A percentile compares a stretch with the other conserved stretches of the same genome.
These are phyloP conservation scores for Bradynema listronoti DNA, from an alignment of 1,140 invertebrate genomes.

Conservation along the genomic window DNA sequence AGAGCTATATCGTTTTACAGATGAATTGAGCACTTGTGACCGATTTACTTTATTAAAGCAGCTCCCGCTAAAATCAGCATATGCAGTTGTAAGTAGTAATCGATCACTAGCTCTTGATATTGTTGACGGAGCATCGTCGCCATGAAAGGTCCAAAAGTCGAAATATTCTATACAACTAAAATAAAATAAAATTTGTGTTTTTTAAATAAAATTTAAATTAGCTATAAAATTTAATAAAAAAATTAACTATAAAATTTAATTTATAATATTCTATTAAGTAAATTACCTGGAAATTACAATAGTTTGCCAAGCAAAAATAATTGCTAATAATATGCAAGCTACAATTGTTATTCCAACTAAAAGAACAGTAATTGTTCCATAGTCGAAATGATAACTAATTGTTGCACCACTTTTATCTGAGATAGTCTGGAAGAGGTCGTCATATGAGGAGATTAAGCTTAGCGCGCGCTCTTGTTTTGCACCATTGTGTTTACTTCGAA, in stretches of 20 bases:
- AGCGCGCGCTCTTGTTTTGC: conserved; percentile 9
- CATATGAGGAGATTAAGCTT: conserved; percentile 19
- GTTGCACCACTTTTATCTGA: background rate
- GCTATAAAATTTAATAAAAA: conserved; percentile 13
- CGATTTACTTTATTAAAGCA: too few species aligned
- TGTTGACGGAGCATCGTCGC: too few species aligned
- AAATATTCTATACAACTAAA: conserved; percentile 39
- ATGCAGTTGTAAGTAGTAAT: too few species aligned
- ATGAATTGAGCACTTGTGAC: too few species aligned
- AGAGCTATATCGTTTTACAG: too few species aligned
- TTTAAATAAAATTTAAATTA: background rate
- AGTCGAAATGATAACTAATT: too few species aligned
- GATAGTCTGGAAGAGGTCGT: conserved; percentile 18
- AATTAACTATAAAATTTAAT: too few species aligned
- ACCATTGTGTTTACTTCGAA: background rate
- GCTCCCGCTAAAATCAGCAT: too few species aligned
- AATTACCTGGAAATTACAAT: conserved; percentile 40
- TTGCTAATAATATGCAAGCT: conserved; percentile 35
- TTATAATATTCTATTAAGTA: too few species aligned
- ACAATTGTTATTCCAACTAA: conserved; percentile 31
- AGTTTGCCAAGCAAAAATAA: conserved; percentile 42
- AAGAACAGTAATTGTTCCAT: too few species aligned
- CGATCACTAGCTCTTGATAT: too few species aligned
- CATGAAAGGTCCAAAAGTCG: too few species aligned
- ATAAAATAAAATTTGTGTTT: conserved; percentile 1